Conservation (phyloP, 2,113 vertebrate species). For the Macquaria ambigua region DNA sequence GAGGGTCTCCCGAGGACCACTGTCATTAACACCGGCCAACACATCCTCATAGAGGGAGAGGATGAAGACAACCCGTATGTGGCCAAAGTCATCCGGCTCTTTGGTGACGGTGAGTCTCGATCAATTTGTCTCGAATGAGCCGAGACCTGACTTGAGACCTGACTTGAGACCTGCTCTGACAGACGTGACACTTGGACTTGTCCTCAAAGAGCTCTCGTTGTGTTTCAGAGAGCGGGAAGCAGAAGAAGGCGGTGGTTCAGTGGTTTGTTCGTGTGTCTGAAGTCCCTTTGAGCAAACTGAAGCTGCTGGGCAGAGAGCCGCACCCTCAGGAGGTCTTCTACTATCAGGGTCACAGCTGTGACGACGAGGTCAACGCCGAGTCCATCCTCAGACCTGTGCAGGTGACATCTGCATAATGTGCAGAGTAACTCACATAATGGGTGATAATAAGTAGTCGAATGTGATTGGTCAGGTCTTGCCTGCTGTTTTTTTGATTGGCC, state of each 20-base stretch:
- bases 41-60: slow-evolving; percentile 89
- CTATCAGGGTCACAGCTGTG: slow-evolving; percentile 83
- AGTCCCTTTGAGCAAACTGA: slow-evolving; percentile 85
- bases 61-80: slow-evolving; percentile 89
- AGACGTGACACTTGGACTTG: background rate
- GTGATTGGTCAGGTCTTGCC: no score
- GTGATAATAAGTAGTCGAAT: no score
- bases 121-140: no score
- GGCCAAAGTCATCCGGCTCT: slow-evolving; percentile 88
- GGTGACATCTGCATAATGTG: slow-evolving; percentile 73
- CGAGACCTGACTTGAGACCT: no score
- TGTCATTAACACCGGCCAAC: slow-evolving; percentile 85
- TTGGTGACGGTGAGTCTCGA: slow-evolving; percentile 87
- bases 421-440: no score
- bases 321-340: slow-evolving; percentile 91
- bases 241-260: slow-evolving; percentile 89
- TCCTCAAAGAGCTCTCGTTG: background rate
- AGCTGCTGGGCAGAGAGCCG: slow-evolving; percentile 86
- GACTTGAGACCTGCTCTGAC: background rate
- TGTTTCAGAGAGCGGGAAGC: slow-evolving; percentile 74
- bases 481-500: no score
- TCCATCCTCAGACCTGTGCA: slow-evolving; percentile 87
- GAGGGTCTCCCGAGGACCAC: slow-evolving; percentile 72
- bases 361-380: slow-evolving; percentile 86
- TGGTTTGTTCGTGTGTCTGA: slow-evolving; percentile 91